Base-by-base conservation (phyloP, 2,888 invertebrate genomes). In the Caenorhabditis uteleia region DNA sequence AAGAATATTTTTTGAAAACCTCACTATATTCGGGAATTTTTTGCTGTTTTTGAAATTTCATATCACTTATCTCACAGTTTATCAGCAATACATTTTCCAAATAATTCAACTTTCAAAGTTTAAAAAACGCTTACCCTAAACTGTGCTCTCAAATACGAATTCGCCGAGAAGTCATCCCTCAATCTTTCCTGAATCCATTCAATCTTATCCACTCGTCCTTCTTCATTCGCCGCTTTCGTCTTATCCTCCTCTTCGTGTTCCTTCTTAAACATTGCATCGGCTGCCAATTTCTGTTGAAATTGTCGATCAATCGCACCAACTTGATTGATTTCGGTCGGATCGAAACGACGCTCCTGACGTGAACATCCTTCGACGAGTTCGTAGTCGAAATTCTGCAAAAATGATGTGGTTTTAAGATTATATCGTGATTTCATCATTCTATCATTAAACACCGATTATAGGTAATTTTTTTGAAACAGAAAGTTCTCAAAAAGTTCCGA, bases 291-390 rank as follows among this genome's bases (percentile, higher is more conserved):
- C 76, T 91, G 91, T 78, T 92, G 92, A 0, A 90, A 89, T 83
- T 92, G 91, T 83, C 94, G 93, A 0, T 94, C 94, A 80, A 80
- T 70, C 38, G 66, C 57, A 20, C 59, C 67, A 12, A 68, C 27
- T 23, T 72, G 64, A 20, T 65, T 53, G 40, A 97, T 95, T 77
- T 93, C 90, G 29, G 90, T 89, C 0, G 98, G 95, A 85, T 99
- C 97, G 95, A 97, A 99, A 71, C 98, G 88, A 84, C 93, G 93
- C 84, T 98, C 98, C 85, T 99, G 97, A 0, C 98, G 87, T 75
- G 93, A 88, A 2, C 97, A 97, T 0, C 98, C 98, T 50, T 91
- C 91, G 16, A 95, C 88, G 79, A 98, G 92, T 0, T 92, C 90
- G 87, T 98, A 98, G 84, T 98, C 97, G 77, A 97, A 87, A 86